phyloP scores from a whole-genome alignment of 30 jellyfish, hydroid and myxozoan genomes.

The Pseudorhiza aurosa region DNA sequence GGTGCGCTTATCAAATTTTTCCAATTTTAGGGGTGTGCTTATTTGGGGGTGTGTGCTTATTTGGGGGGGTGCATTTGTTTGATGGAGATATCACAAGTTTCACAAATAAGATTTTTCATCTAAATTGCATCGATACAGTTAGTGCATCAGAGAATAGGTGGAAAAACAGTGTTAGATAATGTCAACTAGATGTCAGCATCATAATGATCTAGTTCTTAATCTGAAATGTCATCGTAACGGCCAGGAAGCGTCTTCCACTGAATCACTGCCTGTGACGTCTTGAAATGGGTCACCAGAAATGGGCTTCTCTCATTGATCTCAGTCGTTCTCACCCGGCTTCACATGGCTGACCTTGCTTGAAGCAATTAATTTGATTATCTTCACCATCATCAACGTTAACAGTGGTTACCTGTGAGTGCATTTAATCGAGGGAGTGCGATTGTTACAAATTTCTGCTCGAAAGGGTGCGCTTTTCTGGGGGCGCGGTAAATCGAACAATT shows the following conservation, averaged over 20 bases:
- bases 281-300: conserved; percentile 3
- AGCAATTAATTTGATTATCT: too few relatives aligned
- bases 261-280: conserved; percentile 12
- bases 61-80: background rate
- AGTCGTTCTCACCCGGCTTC: too few relatives aligned
- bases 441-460: background rate
- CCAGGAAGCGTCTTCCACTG: background rate
- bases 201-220: conserved; percentile 1
- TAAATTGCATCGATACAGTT: conserved; percentile 5
- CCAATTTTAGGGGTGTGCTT: too few relatives aligned
- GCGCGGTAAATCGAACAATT: too few relatives aligned
- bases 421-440: too few relatives aligned
- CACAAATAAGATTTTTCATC: background rate
- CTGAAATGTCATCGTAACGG: conserved; percentile 4
- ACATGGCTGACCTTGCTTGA: too few relatives aligned
- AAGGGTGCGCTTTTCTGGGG: background rate
- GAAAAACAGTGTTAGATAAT: conserved; percentile 2
- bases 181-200: conserved; percentile 11
- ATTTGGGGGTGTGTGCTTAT: too few relatives aligned
- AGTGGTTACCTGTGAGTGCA: background rate
- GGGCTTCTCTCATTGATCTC: too few relatives aligned
- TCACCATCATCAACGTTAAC: background rate
- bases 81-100: background rate
- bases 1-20: too few relatives aligned
- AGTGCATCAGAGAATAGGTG: background rate